Base-by-base conservation (phyloP, 2,888 invertebrate genomes). In the Lathronympha strigana region DNA sequence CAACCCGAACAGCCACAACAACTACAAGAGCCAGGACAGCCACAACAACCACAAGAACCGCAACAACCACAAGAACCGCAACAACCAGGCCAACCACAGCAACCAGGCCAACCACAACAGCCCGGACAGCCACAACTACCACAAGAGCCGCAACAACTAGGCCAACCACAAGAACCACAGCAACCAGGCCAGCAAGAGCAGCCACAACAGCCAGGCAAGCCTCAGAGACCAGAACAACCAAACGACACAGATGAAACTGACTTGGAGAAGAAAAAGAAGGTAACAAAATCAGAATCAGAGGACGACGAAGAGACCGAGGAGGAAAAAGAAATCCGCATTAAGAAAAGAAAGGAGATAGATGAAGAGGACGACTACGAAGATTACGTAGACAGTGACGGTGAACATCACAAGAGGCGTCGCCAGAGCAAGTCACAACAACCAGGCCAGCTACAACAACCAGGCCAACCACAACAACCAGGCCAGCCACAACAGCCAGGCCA, bases 21-120 rank as follows among this genome's bases (percentile, higher is more conserved):
- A 21, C 45, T 54, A 31, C 15, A 17, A 4, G 1, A 55, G 25
- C 58, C 64, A 51, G 51, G 43, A 0, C 17, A 64, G 8, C 55
- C 58, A 21, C 43, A 13, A 5, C 25, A 23, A n/a, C 67, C 60
- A 40, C 31, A 4, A 31, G 31, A n/a, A n/a, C 31, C 67, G 50
- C 43, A 54, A 23, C 11, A 6, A 11, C 61, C 67, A 47, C n/a
- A n/a, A n/a, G n/a, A n/a, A n/a, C 31, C 67, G 50, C 43, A 54
- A 23, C 11, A 6, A 11, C 61, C 67, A 47, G 38, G 53, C 4
- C 9, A 61, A 0, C 63, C 67, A 50, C 43, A 23, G 2, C 23
- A 47, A 47, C 47, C 25, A 47, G 1, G n/a, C 1, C 13, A 15
- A 1, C 47, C 25, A 47, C 13, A 15, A 5, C 23, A 25, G 15